Conservation (phyloP, 1,140 invertebrate genomes). For the Macrobrachium nipponense region DNA sequence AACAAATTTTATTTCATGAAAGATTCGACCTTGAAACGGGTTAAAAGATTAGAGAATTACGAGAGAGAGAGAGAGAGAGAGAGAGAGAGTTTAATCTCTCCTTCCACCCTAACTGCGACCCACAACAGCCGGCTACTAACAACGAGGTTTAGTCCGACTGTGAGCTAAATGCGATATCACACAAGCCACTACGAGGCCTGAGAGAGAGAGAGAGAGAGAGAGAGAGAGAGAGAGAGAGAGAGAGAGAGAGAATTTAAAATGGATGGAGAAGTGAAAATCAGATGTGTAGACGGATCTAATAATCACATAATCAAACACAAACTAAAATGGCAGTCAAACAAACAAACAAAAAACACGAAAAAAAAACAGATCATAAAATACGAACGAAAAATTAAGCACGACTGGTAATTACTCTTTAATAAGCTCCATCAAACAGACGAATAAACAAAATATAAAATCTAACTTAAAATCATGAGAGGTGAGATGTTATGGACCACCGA, state of each 20-base stretch:
- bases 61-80: neutral
- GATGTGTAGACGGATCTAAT: neutral
- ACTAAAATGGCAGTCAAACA: neutral
- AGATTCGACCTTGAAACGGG: neutral
- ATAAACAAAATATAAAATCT: neutral
- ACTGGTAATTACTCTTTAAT: too few species aligned
- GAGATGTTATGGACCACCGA: neutral
- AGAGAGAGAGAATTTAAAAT: conserved; percentile 25
- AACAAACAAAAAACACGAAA: neutral
- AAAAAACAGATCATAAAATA: too few species aligned
- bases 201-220: conserved; percentile 24
- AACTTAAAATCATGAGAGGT: neutral
- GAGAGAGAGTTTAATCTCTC: neutral
- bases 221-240: conserved; percentile 24
- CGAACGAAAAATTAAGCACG: too few species aligned
- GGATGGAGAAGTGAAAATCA: neutral
- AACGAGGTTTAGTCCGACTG: too few species aligned
- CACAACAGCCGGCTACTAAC: too few species aligned
- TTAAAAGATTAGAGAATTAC: too few species aligned
- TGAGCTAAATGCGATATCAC: too few species aligned
- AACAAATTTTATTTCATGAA: neutral
- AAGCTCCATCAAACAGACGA: too few species aligned
- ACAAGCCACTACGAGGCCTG: neutral
- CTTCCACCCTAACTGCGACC: neutral
- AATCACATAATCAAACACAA: neutral